Evolutionary conservation across 1,140 invertebrate genomes (phyloP).

Genomic region (Araneus ventricosus): DNA sequence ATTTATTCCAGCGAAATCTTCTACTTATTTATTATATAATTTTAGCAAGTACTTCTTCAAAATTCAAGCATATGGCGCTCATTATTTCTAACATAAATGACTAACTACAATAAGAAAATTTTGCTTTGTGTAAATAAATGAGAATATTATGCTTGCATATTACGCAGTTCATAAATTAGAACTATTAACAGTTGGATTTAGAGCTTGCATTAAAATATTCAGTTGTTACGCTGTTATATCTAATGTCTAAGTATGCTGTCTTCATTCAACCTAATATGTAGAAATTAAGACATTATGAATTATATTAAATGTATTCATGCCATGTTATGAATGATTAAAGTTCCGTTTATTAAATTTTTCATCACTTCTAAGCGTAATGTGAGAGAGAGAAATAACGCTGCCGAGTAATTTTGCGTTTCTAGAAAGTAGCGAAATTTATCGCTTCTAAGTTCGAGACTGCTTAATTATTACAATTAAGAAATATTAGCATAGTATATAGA

Average conservation of each 20-base stretch:
- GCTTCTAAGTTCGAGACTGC: background rate
- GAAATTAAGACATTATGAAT: constrained; percentile 32
- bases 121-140: background rate
- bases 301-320: constrained; percentile 24
- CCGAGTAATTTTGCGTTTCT: background rate
- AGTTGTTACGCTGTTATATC: background rate
- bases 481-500: background rate
- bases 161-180: background rate
- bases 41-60: background rate
- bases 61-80: background rate
- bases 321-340: background rate
- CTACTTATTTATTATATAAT: background rate
- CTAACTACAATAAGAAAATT: background rate
- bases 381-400: background rate
- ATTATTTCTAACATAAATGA: constrained; percentile 20
- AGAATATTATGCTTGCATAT: constrained; percentile 13
- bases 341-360: constrained; percentile 18
- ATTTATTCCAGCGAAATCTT: background rate
- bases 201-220: background rate
- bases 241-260: background rate
- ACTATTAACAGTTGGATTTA: constrained; percentile 14
- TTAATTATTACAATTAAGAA: background rate
- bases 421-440: background rate
- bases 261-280: background rate
- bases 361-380: background rate